A percentile compares a stretch with the other conserved stretches of the same genome.
phyloP scores from a whole-genome alignment of 92 coral and sea anemone species.

The Hydrozoanthus gracilis region DNA sequence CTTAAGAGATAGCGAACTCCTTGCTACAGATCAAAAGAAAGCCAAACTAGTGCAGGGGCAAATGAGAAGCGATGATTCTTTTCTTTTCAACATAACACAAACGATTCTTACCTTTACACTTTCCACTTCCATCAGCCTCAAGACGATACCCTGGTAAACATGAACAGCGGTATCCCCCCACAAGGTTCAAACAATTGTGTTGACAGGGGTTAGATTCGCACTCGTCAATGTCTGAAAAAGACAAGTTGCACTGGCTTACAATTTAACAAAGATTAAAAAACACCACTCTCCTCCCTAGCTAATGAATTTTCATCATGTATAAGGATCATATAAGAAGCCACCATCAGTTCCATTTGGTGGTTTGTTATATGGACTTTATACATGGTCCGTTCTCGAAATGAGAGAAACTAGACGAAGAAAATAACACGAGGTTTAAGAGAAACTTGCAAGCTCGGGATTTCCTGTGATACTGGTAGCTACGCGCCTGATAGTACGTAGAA shows the following conservation, averaged over 20 bases:
- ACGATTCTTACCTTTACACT: constrained; percentile 16
- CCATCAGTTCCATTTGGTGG: too few relatives aligned
- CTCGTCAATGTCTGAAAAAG: constrained; percentile 78
- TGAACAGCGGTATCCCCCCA: constrained; percentile 75
- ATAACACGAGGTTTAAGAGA: neutral
- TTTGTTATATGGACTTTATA: too few relatives aligned
- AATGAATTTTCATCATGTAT: too few relatives aligned
- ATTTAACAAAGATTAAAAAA: too few relatives aligned
- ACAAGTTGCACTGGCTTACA: too few relatives aligned
- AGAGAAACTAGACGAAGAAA: neutral
- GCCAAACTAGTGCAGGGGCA: too few relatives aligned
- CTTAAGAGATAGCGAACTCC: too few relatives aligned
- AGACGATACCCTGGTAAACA: constrained; percentile 73
- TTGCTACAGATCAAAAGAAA: too few relatives aligned
- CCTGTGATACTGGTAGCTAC: neutral
- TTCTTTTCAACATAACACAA: neutral
- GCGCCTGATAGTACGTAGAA: neutral
- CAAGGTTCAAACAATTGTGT: constrained; percentile 73
- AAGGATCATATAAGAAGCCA: too few relatives aligned
- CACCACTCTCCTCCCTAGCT: too few relatives aligned
- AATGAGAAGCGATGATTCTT: too few relatives aligned
- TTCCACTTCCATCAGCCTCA: constrained; percentile 51
- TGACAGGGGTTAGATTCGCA: constrained; percentile 71
- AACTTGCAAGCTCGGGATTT: neutral
- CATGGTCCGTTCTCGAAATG: neutral